Conservation (phyloP, 2,797 vertebrate genomes). For the Epinephelus malabaricus region DNA sequence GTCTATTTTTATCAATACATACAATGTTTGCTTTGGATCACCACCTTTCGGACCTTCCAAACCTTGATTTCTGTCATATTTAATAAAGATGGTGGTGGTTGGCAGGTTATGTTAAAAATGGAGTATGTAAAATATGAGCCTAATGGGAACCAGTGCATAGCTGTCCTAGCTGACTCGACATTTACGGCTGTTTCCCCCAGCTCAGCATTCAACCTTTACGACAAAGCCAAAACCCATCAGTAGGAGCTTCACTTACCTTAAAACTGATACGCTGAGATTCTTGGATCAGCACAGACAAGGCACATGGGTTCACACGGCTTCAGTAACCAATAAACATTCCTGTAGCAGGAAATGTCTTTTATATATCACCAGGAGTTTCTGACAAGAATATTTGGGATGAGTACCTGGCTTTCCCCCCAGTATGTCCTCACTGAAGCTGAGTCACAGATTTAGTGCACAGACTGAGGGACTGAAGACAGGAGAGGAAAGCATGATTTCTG, state of each 20-base stretch:
- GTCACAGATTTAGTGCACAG: conserved; percentile 60
- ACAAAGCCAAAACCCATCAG: conserved; percentile 57
- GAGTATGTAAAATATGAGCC: conserved; percentile 46
- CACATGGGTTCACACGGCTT: conserved; percentile 62
- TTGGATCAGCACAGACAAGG: conserved; percentile 60
- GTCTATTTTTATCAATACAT: conserved; percentile 25
- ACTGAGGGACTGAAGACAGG: conserved; percentile 33
- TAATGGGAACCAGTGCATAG: conserved; percentile 61
- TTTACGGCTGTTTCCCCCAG: conserved; percentile 54
- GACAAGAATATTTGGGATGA: conserved; percentile 73
- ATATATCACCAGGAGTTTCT: conserved; percentile 75
- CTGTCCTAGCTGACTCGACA: conserved; percentile 52
- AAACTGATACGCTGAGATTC: conserved; percentile 62
- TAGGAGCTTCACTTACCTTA: conserved; percentile 61
- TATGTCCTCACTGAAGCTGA: conserved; percentile 67
- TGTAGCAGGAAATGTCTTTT: conserved; percentile 72
- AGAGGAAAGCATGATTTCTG: conserved; percentile 31
- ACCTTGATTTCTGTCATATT: conserved; percentile 39
- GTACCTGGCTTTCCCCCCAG: conserved; percentile 59
- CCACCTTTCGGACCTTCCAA: conserved; percentile 9
- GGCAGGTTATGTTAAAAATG: conserved; percentile 44
- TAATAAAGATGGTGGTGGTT: conserved; percentile 11
- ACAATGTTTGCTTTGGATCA: conserved; percentile 24
- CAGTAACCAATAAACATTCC: conserved; percentile 66
- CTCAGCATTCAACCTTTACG: conserved; percentile 50